phyloP scores from a whole-genome alignment of 2,113 vertebrate species.

The Pollachius pollachius region DNA sequence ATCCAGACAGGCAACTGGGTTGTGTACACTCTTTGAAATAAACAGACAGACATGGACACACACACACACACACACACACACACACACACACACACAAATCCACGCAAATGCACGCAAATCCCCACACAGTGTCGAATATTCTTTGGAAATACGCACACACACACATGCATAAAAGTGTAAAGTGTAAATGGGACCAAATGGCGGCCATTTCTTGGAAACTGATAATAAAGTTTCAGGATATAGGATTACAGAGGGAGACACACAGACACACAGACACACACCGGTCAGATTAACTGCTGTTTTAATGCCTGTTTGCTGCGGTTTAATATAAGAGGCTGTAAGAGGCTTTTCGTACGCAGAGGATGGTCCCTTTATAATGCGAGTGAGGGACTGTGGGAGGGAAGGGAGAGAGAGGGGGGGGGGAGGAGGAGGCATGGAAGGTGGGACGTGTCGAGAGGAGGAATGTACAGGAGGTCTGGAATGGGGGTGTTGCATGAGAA shows the following conservation, averaged over 20 bases:
- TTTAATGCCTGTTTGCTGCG: conserved; percentile 18
- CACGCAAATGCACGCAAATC: not conserved
- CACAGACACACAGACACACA: not conserved
- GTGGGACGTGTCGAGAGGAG: not conserved
- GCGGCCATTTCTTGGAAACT: not conserved
- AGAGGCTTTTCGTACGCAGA: conserved; percentile 27
- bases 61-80: not conserved
- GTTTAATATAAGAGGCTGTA: conserved; percentile 21
- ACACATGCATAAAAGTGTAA: not conserved
- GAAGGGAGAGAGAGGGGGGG: not conserved
- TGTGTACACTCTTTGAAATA: too few species aligned
- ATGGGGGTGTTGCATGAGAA: too few species aligned
- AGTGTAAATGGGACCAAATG: not conserved
- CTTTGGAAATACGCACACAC: not conserved
- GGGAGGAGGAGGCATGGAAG: conserved; percentile 10
- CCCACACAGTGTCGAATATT: not conserved
- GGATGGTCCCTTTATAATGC: conserved; percentile 20
- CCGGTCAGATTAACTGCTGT: not conserved
- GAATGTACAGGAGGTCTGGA: not conserved
- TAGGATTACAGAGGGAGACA: too few species aligned
- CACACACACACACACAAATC: not conserved
- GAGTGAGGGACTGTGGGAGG: conserved; percentile 2
- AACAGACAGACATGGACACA: not conserved
- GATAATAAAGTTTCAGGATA: not conserved
- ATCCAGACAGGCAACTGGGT: not conserved